Evolutionary conservation across 2,113 vertebrate species (phyloP).

Genomic region (Fulica atra): DNA sequence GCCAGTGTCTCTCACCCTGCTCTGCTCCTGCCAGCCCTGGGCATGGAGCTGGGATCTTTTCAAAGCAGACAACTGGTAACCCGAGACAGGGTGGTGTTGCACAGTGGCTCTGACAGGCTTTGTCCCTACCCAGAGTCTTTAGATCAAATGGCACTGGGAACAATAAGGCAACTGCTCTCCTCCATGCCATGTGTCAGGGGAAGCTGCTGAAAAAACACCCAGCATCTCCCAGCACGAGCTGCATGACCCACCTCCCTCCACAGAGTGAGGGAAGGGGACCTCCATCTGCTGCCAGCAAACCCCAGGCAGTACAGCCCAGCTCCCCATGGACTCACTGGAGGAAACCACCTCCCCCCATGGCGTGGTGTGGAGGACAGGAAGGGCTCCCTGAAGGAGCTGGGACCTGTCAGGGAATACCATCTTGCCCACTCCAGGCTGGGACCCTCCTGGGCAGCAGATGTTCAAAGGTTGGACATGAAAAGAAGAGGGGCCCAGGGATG

Average conservation of each 20-base stretch:
- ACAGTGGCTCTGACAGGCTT: not conserved
- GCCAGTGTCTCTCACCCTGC: not conserved
- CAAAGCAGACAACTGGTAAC: not conserved
- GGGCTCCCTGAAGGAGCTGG: not conserved
- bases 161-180: not conserved
- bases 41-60: not conserved
- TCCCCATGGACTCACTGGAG: not conserved
- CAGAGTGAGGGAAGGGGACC: not conserved
- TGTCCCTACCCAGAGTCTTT: not conserved
- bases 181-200: not conserved
- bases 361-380: rapidly evolving
- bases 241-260: not conserved
- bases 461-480: not conserved
- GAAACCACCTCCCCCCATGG: not conserved
- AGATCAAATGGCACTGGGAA: not conserved
- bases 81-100: not conserved
- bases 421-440: not conserved
- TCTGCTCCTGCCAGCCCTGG: not conserved
- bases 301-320: not conserved
- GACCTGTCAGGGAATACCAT: not conserved
- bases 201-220: not conserved
- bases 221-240: not conserved
- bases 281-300: not conserved
- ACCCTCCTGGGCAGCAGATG: not conserved
- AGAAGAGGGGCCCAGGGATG: rapidly evolving